Conservation (phyloP, 2,797 vertebrate genomes). For the Urophycis tenuis region DNA sequence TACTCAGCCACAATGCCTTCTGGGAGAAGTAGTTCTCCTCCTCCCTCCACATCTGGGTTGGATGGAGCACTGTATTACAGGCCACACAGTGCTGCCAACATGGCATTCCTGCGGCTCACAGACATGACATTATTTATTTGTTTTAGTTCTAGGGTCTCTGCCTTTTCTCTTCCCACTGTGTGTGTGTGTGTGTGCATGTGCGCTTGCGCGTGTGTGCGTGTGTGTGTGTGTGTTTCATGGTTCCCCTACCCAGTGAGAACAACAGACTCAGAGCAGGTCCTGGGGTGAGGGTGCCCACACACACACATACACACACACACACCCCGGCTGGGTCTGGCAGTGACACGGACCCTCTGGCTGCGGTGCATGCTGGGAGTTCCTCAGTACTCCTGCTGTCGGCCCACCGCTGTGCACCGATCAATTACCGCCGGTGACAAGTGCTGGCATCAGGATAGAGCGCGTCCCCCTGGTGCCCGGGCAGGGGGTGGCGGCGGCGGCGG, state of each 20-base stretch:
- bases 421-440: conserved; percentile 39
- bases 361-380: not conserved
- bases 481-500: too few species aligned
- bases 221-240: not conserved
- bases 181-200: too few species aligned
- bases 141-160: conserved; percentile 72
- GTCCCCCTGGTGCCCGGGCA: conserved; percentile 34
- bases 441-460: conserved; percentile 46
- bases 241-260: not conserved
- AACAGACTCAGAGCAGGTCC: not conserved
- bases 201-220: not conserved
- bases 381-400: not conserved
- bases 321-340: not conserved
- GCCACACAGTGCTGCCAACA: conserved; percentile 72
- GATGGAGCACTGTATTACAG: conserved; percentile 78
- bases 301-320: not conserved
- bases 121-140: conserved; percentile 86
- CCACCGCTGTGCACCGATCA: conserved; percentile 35
- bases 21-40: conserved; percentile 58
- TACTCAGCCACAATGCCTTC: conserved; percentile 22
- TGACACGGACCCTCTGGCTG: not conserved
- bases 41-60: conserved; percentile 79
- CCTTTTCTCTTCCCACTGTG: conserved; percentile 19
- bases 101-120: conserved; percentile 88
- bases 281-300: not conserved